Conservation (phyloP, 2,797 vertebrate species). For the Pipistrellus kuhlii region DNA sequence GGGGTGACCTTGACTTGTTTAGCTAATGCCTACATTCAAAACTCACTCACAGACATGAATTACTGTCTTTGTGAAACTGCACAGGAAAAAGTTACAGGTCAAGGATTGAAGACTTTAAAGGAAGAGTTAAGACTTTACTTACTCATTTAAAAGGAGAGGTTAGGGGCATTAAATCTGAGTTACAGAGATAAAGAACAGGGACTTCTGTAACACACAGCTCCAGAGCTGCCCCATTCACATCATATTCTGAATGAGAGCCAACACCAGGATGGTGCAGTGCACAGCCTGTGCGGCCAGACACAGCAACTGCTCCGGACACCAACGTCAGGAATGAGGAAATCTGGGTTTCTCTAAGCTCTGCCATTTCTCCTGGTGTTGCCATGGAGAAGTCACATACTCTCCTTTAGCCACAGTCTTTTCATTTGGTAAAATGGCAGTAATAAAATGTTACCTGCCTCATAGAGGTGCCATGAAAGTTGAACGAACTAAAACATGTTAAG, state of each 20-base stretch:
- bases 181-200: not conserved
- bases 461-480: not conserved
- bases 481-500: not conserved
- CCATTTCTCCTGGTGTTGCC: not conserved
- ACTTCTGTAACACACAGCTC: not conserved
- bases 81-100: not conserved
- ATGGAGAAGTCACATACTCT: not conserved
- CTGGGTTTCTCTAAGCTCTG: not conserved
- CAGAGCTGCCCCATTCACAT: not conserved
- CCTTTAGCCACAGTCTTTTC: not conserved
- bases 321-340: not conserved
- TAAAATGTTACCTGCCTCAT: not conserved
- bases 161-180: not conserved
- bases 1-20: slow-evolving; percentile 48
- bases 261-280: not conserved
- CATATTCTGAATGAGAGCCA: not conserved
- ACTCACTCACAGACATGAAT: not conserved
- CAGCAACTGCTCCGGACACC: not conserved
- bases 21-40: not conserved
- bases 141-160: slow-evolving; percentile 19
- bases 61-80: not conserved
- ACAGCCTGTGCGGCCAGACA: not conserved
- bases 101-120: not conserved
- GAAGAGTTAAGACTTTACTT: not conserved
- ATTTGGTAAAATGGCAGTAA: not conserved